These are phyloP conservation scores for Microhierax caerulescens DNA, from an alignment of 2,797 vertebrate species.

Conservation along the genomic window DNA sequence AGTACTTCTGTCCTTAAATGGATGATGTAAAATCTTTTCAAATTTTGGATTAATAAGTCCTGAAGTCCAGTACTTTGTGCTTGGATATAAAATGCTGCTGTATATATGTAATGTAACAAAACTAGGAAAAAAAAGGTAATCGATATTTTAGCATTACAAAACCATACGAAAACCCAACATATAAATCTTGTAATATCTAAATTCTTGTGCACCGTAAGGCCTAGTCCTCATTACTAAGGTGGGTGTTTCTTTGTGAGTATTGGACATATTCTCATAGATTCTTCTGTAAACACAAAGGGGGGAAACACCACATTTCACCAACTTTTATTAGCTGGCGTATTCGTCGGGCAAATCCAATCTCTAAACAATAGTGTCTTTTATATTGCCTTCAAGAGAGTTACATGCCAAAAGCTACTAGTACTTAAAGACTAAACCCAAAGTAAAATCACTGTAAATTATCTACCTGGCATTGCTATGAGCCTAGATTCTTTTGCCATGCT, in stretches of 20 bases:
- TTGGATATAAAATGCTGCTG: not conserved
- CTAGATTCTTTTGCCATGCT: not conserved
- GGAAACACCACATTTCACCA: not conserved
- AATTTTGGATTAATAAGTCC: not conserved
- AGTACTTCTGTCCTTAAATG: not conserved
- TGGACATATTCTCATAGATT: not conserved
- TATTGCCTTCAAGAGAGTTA: not conserved
- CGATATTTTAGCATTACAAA: not conserved
- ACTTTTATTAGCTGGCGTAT: not conserved
- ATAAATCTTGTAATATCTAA: not conserved
- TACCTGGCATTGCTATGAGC: not conserved
- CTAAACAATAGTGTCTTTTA: not conserved
- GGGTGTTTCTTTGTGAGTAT: fast-evolving
- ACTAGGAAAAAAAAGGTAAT: not conserved
- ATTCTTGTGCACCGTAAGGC: not conserved
- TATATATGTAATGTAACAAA: not conserved
- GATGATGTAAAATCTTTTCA: not conserved
- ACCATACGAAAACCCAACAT: fast-evolving
- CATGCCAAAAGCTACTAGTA: not conserved
- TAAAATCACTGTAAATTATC: constrained; percentile 20
- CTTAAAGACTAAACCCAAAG: not conserved
- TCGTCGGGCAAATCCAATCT: not conserved
- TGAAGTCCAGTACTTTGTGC: not conserved
- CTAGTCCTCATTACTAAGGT: not conserved
- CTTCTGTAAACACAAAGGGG: not conserved